A percentile compares a stretch with the other conserved stretches of the same genome.
phyloP scores from a whole-genome alignment of 2,113 vertebrate genomes.

The Thalassoma bifasciatum region DNA sequence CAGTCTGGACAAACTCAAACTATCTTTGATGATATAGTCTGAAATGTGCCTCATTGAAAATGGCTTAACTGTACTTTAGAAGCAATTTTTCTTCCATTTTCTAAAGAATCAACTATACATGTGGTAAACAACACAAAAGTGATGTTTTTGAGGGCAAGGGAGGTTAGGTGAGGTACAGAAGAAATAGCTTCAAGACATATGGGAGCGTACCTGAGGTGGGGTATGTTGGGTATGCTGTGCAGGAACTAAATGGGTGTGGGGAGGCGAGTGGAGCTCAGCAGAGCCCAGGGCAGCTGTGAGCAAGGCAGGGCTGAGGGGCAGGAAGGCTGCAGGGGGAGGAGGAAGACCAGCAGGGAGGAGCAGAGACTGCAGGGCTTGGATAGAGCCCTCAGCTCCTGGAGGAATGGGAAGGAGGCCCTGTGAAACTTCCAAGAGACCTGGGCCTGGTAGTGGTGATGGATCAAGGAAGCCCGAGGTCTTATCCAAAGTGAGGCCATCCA shows the following conservation, averaged over 20 bases:
- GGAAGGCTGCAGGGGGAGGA: constrained; percentile 80
- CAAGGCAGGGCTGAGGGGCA: constrained; percentile 87
- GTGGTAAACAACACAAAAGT: no score
- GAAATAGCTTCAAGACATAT: constrained; percentile 29
- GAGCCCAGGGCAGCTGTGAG: constrained; percentile 86
- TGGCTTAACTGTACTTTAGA: not conserved
- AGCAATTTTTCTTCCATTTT: not conserved
- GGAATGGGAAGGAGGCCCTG: constrained; percentile 84
- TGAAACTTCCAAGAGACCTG: constrained; percentile 85
- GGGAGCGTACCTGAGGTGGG: constrained; percentile 78
- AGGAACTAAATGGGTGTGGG: constrained; percentile 72
- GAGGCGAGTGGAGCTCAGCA: constrained; percentile 74
- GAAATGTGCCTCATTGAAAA: constrained; percentile 6
- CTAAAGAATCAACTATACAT: no score
- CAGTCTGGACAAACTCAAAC: not conserved
- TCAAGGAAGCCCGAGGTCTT: constrained; percentile 82
- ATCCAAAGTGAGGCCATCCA: constrained; percentile 79
- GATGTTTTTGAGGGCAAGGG: not conserved
- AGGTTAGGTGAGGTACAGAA: not conserved
- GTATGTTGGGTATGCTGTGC: constrained; percentile 77
- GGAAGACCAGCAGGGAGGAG: constrained; percentile 82
- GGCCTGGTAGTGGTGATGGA: constrained; percentile 81
- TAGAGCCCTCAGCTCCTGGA: constrained; percentile 71
- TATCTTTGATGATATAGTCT: no score
- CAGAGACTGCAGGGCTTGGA: constrained; percentile 82